Evolutionary conservation across 2,888 invertebrate genomes (phyloP).

Genomic region (Cantharis nigra): DNA sequence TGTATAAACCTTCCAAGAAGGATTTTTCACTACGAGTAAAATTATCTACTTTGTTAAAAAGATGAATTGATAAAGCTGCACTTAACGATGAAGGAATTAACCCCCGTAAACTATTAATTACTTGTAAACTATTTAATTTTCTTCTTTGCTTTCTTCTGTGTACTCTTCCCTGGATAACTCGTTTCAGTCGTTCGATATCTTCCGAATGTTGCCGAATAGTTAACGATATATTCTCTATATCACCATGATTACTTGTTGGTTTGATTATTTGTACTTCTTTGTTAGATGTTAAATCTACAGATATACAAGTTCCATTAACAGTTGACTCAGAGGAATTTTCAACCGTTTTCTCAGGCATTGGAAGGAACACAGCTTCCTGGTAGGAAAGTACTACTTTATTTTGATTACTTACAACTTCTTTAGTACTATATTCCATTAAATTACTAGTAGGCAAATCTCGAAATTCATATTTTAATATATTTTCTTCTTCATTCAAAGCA

Average conservation of each 20-base stretch:
- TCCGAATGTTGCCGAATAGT: constrained; percentile 44
- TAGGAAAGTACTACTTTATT: not conserved
- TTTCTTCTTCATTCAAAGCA: not conserved
- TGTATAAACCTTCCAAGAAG: constrained; percentile 48
- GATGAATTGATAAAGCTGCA: constrained; percentile 44
- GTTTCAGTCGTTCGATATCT: constrained; percentile 48
- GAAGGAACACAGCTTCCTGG: not conserved
- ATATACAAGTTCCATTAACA: not conserved
- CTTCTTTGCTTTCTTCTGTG: constrained; percentile 31
- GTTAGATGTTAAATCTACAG: not conserved
- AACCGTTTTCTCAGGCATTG: not conserved
- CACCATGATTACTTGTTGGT: not conserved
- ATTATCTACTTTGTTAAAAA: constrained; percentile 41
- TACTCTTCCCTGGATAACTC: constrained; percentile 38
- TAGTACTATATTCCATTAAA: no score
- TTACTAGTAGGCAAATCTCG: not conserved
- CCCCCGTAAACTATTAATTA: constrained; percentile 42
- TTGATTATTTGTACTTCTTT: not conserved
- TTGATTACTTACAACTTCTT: not conserved
- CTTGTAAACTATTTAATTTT: constrained; percentile 28
- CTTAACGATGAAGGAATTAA: constrained; percentile 46
- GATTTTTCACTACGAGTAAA: constrained; percentile 46
- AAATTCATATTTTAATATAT: not conserved
- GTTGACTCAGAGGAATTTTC: not conserved
- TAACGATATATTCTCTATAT: constrained; percentile 4